Percentiles rank a stretch among this genome's conserved stretches.
These are phyloP conservation scores for Rostratula benghalensis DNA, from an alignment of 2,113 vertebrate species.

Conservation along the genomic window DNA sequence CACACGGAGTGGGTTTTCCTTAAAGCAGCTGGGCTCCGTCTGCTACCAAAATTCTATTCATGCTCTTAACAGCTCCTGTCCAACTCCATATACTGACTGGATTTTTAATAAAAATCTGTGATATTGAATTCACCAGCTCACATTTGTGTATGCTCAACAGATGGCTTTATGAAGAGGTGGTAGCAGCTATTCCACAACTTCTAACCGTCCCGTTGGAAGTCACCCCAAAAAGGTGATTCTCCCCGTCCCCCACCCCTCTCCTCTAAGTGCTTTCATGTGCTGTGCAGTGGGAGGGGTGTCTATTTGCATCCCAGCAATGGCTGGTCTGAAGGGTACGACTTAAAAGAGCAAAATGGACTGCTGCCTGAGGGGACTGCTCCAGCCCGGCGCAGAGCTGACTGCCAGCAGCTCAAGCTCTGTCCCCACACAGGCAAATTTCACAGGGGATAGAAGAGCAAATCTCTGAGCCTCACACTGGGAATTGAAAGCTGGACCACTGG, in stretches of 20 bases:
- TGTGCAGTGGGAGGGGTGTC: neutral
- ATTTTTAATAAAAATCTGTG: neutral
- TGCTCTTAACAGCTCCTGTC: neutral
- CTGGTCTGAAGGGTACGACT: neutral
- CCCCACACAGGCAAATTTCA: neutral
- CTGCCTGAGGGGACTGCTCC: fast-evolving
- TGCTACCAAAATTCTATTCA: neutral
- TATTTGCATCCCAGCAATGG: neutral
- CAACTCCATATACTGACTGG: neutral
- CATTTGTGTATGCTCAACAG: neutral
- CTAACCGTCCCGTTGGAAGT: neutral
- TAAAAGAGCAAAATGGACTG: neutral
- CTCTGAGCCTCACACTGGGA: neutral
- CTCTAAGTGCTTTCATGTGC: neutral
- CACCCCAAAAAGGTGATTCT: neutral
- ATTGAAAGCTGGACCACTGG: neutral
- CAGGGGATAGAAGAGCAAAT: neutral
- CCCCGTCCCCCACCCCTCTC: fast-evolving
- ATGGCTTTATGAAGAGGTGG: neutral
- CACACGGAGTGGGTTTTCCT: neutral
- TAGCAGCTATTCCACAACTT: neutral
- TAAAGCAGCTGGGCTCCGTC: neutral
- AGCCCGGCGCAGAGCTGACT: neutral
- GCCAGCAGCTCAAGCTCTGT: neutral
- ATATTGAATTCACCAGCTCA: neutral